phyloP scores from a whole-genome alignment of 2,797 vertebrate genomes.

The Sebastes jordani region DNA sequence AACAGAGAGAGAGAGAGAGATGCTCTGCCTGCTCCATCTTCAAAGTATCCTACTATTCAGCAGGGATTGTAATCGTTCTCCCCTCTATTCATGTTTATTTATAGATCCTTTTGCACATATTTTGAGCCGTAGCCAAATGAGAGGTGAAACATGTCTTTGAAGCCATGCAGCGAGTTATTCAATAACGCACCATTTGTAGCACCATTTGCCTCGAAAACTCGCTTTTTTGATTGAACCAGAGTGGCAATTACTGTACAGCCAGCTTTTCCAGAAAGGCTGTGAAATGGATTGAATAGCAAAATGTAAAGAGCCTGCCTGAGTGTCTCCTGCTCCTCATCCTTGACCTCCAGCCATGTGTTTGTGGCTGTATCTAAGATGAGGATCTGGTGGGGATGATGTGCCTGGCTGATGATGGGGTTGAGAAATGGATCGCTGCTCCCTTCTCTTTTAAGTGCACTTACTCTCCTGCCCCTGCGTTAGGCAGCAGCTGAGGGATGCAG shows the following conservation, averaged over 20 bases:
- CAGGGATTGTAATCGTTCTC: conserved; percentile 60
- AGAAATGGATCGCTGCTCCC: conserved; percentile 64
- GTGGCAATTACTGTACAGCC: conserved; percentile 48
- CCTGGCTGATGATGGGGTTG: conserved; percentile 62
- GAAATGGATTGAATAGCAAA: conserved; percentile 41
- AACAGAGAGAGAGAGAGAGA: conserved; percentile 18
- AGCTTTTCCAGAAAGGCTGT: background rate
- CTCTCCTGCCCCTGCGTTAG: conserved; percentile 62
- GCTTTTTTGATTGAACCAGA: conserved; percentile 50
- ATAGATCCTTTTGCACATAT: conserved; percentile 73
- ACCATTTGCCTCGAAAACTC: conserved; percentile 44
- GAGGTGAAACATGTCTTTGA: conserved; percentile 74
- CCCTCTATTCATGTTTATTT: conserved; percentile 78
- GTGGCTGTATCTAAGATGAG: conserved; percentile 48
- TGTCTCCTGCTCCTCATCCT: conserved; percentile 48
- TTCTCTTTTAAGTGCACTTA: conserved; percentile 78
- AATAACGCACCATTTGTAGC: conserved; percentile 36
- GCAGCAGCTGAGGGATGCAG: conserved; percentile 68
- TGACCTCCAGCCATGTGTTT: conserved; percentile 57
- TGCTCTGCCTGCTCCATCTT: conserved; percentile 56
- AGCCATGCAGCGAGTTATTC: conserved; percentile 54
- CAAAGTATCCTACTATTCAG: conserved; percentile 71
- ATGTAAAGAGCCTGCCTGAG: conserved; percentile 26
- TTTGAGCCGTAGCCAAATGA: conserved; percentile 75
- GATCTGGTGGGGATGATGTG: conserved; percentile 46